A percentile compares a stretch with the other conserved stretches of the same genome.
Evolutionary conservation across 2,113 vertebrate species (phyloP).

Genomic region (Pterocles gutturalis): DNA sequence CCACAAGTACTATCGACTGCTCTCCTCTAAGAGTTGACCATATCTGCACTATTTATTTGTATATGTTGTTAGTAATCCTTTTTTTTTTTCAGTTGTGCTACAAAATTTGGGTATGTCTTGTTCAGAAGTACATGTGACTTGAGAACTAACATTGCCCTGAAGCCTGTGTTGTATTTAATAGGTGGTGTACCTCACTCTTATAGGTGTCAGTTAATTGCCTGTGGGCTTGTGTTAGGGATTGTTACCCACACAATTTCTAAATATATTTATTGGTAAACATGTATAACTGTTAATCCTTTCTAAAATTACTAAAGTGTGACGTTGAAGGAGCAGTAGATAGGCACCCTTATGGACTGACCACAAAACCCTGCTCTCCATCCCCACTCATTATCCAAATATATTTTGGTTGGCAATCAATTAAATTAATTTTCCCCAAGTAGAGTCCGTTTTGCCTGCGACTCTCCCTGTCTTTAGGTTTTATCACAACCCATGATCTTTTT

Average conservation of each 20-base stretch:
- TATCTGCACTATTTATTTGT: neutral
- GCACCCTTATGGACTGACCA: too few relatives aligned
- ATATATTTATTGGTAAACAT: neutral
- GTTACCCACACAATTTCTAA: neutral
- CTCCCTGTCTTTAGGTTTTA: neutral
- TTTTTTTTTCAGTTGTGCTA: neutral
- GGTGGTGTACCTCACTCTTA: neutral
- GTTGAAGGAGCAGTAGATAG: neutral
- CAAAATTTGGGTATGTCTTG: neutral
- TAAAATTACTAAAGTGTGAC: neutral
- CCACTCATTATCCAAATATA: neutral
- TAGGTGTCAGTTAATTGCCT: neutral
- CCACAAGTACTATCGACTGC: neutral
- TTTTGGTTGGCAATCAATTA: neutral
- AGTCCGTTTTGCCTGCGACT: neutral
- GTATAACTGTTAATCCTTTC: neutral
- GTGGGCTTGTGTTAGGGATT: neutral
- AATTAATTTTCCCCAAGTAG: neutral
- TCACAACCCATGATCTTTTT: neutral
- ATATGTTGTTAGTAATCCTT: neutral
- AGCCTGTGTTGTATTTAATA: neutral
- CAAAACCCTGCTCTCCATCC: too few relatives aligned
- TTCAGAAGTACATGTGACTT: neutral
- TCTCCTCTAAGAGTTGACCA: rapidly evolving
- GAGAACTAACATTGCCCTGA: neutral